These are phyloP conservation scores for Brachypalpus laphriformis DNA, from an alignment of 2,888 invertebrate genomes.

Conservation along the genomic window DNA sequence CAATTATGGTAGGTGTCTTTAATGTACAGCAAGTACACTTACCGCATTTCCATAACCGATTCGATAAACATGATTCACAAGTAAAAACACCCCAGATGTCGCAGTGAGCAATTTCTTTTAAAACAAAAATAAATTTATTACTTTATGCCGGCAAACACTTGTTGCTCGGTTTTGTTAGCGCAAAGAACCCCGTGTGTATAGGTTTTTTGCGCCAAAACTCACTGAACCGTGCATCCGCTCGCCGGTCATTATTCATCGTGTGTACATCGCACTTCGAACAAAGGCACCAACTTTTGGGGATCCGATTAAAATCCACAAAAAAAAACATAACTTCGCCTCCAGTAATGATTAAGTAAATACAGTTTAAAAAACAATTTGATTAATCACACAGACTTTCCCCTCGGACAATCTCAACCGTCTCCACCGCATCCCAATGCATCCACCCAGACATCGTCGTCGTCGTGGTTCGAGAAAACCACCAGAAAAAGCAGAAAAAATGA, in stretches of 20 bases:
- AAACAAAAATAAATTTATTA: background rate
- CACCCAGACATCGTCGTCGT: background rate
- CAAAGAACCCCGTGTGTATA: background rate
- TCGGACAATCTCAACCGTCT: background rate
- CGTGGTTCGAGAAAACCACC: background rate
- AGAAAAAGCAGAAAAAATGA: slow-evolving; percentile 31
- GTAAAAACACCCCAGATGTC: background rate
- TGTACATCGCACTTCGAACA: background rate
- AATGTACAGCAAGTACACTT: background rate
- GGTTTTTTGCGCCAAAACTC: background rate
- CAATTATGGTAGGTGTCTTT: background rate
- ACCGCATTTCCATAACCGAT: background rate
- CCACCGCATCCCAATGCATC: background rate
- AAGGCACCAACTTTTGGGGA: slow-evolving; percentile 6
- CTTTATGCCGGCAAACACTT: background rate
- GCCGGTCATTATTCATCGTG: slow-evolving; percentile 5
- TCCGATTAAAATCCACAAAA: background rate
- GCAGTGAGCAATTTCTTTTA: background rate
- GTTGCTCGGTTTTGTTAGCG: background rate
- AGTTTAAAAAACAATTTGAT: background rate
- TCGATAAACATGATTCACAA: too few species aligned
- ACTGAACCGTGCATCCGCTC: slow-evolving; percentile 41
- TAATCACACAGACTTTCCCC: slow-evolving; percentile 8
- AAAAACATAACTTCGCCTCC: background rate
- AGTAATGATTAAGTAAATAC: background rate